A percentile compares a stretch with the other conserved stretches of the same genome.
Evolutionary conservation across 2,113 vertebrate species (phyloP).

Genomic region (Actenoides lindsayi): DNA sequence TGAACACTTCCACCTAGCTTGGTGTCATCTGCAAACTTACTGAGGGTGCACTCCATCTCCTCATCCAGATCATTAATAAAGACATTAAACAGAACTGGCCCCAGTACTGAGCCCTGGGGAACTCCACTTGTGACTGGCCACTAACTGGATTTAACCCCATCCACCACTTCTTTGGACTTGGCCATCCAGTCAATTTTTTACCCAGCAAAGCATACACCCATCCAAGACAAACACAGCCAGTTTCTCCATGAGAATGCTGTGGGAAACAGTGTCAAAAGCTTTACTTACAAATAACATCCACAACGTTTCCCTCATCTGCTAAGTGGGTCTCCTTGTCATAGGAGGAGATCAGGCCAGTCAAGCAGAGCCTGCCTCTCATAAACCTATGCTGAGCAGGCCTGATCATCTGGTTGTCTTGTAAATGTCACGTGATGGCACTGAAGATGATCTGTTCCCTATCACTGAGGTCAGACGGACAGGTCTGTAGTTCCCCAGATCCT

Average conservation of each 20-base stretch:
- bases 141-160: too few relatives aligned
- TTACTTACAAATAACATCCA: not conserved
- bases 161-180: too few relatives aligned
- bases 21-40: not conserved
- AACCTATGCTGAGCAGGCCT: not conserved
- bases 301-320: not conserved
- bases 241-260: not conserved
- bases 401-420: not conserved
- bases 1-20: not conserved
- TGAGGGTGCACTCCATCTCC: not conserved
- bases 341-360: not conserved
- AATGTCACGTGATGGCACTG: fast-evolving
- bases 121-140: too few relatives aligned
- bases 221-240: not conserved
- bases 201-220: fast-evolving
- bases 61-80: not conserved
- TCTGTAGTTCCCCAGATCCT: not conserved
- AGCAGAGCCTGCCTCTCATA: not conserved
- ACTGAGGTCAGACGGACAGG: not conserved
- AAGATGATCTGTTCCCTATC: not conserved
- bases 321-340: not conserved
- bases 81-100: not conserved
- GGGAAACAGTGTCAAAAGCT: not conserved
- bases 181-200: too few relatives aligned
- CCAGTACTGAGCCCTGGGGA: too few relatives aligned